These are phyloP conservation scores for Zoanthus solanderi DNA, from an alignment of 92 coral and sea anemone species.

Conservation along the genomic window DNA sequence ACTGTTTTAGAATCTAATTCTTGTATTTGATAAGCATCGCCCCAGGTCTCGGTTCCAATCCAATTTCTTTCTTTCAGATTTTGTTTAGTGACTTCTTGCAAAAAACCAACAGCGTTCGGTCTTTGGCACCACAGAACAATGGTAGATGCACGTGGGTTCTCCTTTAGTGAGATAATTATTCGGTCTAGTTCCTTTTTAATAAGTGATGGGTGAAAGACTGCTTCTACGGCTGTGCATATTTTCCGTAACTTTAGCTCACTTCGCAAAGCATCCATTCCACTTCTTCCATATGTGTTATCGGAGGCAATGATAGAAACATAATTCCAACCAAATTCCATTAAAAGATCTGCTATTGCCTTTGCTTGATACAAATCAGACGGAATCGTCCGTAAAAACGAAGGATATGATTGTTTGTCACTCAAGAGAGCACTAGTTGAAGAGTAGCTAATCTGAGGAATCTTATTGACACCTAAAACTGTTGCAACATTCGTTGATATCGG, in stretches of 20 bases:
- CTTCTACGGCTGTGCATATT: conserved; percentile 86
- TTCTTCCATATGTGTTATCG: conserved; percentile 95
- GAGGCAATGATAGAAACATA: conserved; percentile 94
- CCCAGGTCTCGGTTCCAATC: conserved; percentile 99
- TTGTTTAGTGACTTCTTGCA: conserved; percentile 79
- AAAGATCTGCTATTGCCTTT: conserved; percentile 88
- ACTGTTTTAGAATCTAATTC: conserved; percentile 68
- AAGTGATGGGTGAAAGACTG: conserved; percentile 74
- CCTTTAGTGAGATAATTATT: conserved; percentile 72
- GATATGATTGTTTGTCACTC: conserved; percentile 79
- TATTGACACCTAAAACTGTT: conserved; percentile 76
- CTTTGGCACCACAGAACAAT: conserved; percentile 93
- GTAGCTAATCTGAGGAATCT: conserved; percentile 95
- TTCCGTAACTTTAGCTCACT: conserved; percentile 71
- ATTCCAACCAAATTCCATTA: conserved; percentile 84
- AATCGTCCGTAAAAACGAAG: conserved; percentile 92
- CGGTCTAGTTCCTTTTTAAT: conserved; percentile 59
- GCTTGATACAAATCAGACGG: conserved; percentile 98
- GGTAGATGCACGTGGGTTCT: conserved; percentile 70
- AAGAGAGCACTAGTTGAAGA: conserved; percentile 93
- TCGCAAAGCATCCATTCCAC: conserved; percentile 88
- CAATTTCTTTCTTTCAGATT: conserved; percentile 78
- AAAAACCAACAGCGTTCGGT: conserved; percentile 89
- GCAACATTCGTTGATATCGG: conserved; percentile 85
- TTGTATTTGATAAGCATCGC: conserved; percentile 80